Conservation (phyloP, 2,888 invertebrate species). For the Ischnura elegans region DNA sequence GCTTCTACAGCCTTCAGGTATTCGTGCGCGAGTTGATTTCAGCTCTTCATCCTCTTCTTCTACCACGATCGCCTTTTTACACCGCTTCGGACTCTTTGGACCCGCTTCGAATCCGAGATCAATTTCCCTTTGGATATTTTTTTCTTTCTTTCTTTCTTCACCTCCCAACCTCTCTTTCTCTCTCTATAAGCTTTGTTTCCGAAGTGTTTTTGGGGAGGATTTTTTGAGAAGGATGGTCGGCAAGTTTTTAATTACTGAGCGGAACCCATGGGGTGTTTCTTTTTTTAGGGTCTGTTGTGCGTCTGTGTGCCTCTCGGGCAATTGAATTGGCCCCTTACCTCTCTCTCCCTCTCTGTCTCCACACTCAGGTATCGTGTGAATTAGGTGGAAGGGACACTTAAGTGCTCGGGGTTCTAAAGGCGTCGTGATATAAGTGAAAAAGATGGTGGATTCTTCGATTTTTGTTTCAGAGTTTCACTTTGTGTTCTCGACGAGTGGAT, state of each 20-base stretch:
- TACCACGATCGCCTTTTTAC: constrained; percentile 20
- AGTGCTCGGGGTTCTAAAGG: neutral
- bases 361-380: neutral
- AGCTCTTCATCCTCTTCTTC: neutral
- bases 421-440: neutral
- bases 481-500: too few relatives aligned
- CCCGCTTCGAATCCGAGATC: neutral
- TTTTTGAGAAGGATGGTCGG: neutral
- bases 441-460: neutral
- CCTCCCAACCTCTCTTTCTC: too few relatives aligned
- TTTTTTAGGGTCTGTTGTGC: neutral
- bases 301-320: neutral
- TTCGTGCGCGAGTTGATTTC: constrained; percentile 53
- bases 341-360: neutral
- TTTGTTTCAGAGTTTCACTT: neutral
- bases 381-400: neutral
- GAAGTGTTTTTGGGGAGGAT: constrained; percentile 36
- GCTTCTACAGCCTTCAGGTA: constrained; percentile 51
- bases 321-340: neutral
- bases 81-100: neutral
- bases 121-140: neutral
- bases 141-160: neutral
- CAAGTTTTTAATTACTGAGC: neutral
- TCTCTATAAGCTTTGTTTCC: constrained; percentile 17
- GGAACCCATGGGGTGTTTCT: neutral